phyloP scores from a whole-genome alignment of 2,797 vertebrate genomes.

The Pteronotus mesoamericanus region DNA sequence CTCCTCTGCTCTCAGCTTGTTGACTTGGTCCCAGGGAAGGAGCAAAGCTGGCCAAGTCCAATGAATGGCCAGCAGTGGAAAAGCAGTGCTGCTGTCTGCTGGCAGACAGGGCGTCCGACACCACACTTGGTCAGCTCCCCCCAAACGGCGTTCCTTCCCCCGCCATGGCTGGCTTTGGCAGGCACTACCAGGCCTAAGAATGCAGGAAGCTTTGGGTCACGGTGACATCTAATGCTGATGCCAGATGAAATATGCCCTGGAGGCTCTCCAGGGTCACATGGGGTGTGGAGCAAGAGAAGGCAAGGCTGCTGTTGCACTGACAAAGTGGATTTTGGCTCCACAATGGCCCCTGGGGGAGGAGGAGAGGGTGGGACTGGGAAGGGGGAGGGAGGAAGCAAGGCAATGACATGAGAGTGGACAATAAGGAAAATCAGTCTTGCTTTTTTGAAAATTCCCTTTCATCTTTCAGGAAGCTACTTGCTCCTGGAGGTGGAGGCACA shows the following conservation, averaged over 20 bases:
- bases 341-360: constrained; percentile 49
- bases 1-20: constrained; percentile 45
- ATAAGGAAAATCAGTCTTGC: neutral
- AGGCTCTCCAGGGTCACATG: constrained; percentile 76
- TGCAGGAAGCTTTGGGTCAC: constrained; percentile 75
- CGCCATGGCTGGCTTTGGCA: constrained; percentile 64
- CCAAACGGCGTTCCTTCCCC: neutral
- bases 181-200: constrained; percentile 56
- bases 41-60: constrained; percentile 52
- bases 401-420: constrained; percentile 21
- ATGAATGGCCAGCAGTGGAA: constrained; percentile 61
- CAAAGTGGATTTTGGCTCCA: constrained; percentile 72
- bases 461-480: constrained; percentile 2
- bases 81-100: constrained; percentile 66
- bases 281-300: constrained; percentile 69
- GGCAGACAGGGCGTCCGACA: constrained; percentile 33
- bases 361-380: constrained; percentile 43
- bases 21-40: constrained; percentile 65
- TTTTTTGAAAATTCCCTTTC: neutral
- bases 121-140: constrained; percentile 52
- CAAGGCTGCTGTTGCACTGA: constrained; percentile 62
- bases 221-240: constrained; percentile 70
- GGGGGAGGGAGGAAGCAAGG: neutral
- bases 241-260: constrained; percentile 78
- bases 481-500: constrained; percentile 3